Evolutionary conservation across 2,888 invertebrate species (phyloP), one percentile per base, ranked within the genome.

Genomic region (Drosophila rubida): DNA sequence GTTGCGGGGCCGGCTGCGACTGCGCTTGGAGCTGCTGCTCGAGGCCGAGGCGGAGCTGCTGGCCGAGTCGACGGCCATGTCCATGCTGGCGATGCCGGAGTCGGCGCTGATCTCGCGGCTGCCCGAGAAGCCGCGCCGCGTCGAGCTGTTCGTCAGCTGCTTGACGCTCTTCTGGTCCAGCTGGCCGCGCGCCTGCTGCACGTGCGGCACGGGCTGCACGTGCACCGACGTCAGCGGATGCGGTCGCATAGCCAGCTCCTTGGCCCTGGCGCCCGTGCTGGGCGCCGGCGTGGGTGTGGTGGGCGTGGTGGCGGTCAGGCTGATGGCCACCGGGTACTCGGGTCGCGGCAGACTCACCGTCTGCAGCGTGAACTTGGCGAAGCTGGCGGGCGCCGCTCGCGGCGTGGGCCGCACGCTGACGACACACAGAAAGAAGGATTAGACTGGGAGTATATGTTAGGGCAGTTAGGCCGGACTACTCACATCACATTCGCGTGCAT

Each of bases 301-400:
- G 6, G 90, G 89, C 41, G 88, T 87, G 22, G 84, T 85, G n/a
- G 90, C 83, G 6, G 72, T 88, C 55, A 92, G 78, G 74, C 92
- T 91, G 27, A 92, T 91, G 71, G 92, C 90, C 39, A 93, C 93
- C 16, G 95, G 94, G 84, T 94, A 95, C 91, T 96, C 96, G 0
- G 96, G 96, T 65, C 94, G 92, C 0, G 96, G 96, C 75, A 96
- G 92, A 87, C 96, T 95, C 60, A 95, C 95, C 27, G 95, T 94
- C 78, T 95, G 95, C 53, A 95, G 89, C 3, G 95, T 95, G 75
- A 93, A 95, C 90, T 95, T 95, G 53, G 91, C 89, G 51, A 87
- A 89, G 63, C 92, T 93, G 90, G 80, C 93, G 90, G 90, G 93
- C 44, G 65, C 79, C 69, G 89, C 81, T 2, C 84, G 86, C 64